Evolutionary conservation across 1,140 invertebrate genomes (phyloP).

Genomic region (Batillaria attramentaria): DNA sequence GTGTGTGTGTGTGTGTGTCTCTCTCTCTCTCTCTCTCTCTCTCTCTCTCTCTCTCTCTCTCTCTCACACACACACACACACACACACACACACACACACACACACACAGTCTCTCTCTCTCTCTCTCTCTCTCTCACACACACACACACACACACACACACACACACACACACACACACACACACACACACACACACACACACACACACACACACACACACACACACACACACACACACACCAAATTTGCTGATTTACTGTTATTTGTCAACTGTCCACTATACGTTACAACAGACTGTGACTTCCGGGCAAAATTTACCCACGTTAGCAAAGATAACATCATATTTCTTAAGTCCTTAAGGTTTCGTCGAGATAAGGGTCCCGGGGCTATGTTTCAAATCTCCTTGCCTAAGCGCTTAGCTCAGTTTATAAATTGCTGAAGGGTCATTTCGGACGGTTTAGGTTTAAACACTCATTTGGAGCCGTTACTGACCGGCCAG

Average conservation of each 20-base stretch:
- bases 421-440: too few species aligned
- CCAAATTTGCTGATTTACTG: neutral
- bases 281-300: neutral
- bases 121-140: neutral
- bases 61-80: neutral
- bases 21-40: neutral
- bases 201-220: too few species aligned
- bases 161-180: neutral
- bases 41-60: neutral
- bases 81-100: too few species aligned
- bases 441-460: too few species aligned
- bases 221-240: too few species aligned
- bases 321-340: neutral
- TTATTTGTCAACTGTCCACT: neutral
- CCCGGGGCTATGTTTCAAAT: too few species aligned
- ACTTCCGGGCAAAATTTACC: neutral
- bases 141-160: neutral
- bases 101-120: neutral
- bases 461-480: too few species aligned
- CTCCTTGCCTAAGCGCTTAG: too few species aligned
- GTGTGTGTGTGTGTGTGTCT: neutral
- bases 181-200: too few species aligned
- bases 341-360: neutral
- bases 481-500: too few species aligned
- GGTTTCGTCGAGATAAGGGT: too few species aligned